phyloP scores from a whole-genome alignment of 2,888 invertebrate genomes.

The Philereme vetulata region DNA sequence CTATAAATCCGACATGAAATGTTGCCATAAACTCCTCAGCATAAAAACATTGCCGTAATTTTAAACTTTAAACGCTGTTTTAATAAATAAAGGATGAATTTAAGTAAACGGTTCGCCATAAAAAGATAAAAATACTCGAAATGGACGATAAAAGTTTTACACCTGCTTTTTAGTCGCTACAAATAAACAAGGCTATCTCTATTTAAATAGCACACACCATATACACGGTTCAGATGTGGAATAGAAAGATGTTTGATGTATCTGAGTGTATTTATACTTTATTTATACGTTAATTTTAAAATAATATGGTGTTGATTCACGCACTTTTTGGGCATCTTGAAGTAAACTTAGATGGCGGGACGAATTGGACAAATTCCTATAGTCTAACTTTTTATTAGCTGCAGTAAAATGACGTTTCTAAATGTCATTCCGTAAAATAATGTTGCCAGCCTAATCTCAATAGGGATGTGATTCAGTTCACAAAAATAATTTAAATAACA shows the following conservation, averaged over 20 bases:
- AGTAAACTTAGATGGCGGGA: no score
- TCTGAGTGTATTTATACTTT: not conserved
- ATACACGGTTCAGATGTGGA: constrained; percentile 17
- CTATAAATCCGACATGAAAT: constrained; percentile 36
- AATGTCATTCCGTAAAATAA: no score
- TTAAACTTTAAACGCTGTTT: constrained; percentile 33
- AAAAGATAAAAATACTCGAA: constrained; percentile 46
- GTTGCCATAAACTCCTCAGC: constrained; percentile 34
- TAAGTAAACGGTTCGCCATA: constrained; percentile 38
- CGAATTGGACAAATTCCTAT: no score
- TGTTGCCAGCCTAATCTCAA: no score
- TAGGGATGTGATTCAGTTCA: no score
- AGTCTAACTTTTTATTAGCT: no score
- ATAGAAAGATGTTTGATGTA: not conserved
- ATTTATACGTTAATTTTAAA: no score
- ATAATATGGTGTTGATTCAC: no score
- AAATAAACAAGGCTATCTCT: constrained; percentile 34
- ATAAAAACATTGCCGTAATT: constrained; percentile 33
- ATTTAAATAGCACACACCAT: constrained; percentile 28
- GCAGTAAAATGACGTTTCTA: no score
- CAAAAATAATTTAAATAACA: no score
- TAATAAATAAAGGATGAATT: constrained; percentile 40
- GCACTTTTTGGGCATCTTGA: no score
- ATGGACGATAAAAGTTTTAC: constrained; percentile 49
- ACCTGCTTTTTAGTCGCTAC: constrained; percentile 44